Evolutionary conservation across 2,888 invertebrate genomes (phyloP), one percentile per base, ranked within the genome.

Genomic region (Aleiodes leptofemur): DNA sequence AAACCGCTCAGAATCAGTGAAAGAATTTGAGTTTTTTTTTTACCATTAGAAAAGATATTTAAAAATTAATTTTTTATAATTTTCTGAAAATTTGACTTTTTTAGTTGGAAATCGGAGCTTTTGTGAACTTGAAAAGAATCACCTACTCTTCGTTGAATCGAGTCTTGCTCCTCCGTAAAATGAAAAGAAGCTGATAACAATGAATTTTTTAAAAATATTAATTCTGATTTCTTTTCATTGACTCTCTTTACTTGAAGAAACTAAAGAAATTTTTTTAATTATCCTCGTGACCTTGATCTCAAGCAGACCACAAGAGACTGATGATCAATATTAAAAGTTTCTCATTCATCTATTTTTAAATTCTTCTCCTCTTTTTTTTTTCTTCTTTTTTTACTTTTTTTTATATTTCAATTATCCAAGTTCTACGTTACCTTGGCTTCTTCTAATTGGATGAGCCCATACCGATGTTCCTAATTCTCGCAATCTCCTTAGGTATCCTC

Each of bases 391-490:
- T n/a, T 6, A 14, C 34, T 34, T 34, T 68, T 68, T 68, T 50
- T 68, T 51, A 29, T 34, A 3, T 16, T 31, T 68, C 68, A 53
- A 68, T 68, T 68, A 68, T 23, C 51, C n/a, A 68, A 68, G 29
- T 53, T 29, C 13, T 51, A 51, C 51, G 51, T 68, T 73, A n/a
- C 50, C 23, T 13, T 16, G 86, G 86, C 81, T 85, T 86, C 86
- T 75, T 79, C 78, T 85, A 85, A 86, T 86, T 84, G 86, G 86
- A 86, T 86, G 86, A 86, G 78, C 75, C 86, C 86, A 72, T 83
- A 86, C 51, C n/a, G 31, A 50, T 68, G 51, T 68, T 64, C 77
- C 80, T 86, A 86, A 85, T 86, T 85, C 29, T 83, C 79, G 73
- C 80, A 85, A 86, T 85, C 84, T 82, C 79, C 80, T 85, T 85